phyloP scores from a whole-genome alignment of 2,797 vertebrate species.

The Caiman crocodilus region DNA sequence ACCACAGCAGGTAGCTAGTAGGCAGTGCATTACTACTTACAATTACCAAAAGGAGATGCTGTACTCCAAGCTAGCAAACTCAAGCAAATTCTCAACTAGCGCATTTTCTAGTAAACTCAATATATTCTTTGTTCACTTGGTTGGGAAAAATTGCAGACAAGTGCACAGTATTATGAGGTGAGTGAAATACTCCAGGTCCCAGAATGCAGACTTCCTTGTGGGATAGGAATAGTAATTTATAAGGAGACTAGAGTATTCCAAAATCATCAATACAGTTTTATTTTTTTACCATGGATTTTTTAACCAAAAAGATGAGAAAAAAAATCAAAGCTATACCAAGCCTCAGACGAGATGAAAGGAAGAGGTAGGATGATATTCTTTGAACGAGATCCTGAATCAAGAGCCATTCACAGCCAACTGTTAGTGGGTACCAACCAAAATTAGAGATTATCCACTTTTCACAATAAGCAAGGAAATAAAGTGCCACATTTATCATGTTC shows the following conservation, averaged over 20 bases:
- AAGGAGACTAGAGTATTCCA: neutral
- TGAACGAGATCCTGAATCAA: neutral
- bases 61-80: neutral
- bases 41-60: rapidly evolving
- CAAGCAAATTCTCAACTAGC: neutral
- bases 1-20: neutral
- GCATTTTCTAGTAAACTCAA: neutral
- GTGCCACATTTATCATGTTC: neutral
- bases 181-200: neutral
- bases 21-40: neutral
- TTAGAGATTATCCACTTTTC: neutral
- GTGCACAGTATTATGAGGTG: neutral
- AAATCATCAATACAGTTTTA: no score
- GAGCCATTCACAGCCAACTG: neutral
- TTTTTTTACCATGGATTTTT: neutral
- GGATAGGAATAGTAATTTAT: neutral
- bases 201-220: neutral
- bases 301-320: neutral
- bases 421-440: neutral
- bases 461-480: neutral
- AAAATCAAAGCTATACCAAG: neutral
- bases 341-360: neutral
- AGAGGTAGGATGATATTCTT: neutral
- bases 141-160: neutral
- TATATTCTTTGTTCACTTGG: neutral